A percentile compares a stretch with the other conserved stretches of the same genome.
These are phyloP conservation scores for Brenthis daphne DNA, from an alignment of 2,888 invertebrate genomes.

Conservation along the genomic window DNA sequence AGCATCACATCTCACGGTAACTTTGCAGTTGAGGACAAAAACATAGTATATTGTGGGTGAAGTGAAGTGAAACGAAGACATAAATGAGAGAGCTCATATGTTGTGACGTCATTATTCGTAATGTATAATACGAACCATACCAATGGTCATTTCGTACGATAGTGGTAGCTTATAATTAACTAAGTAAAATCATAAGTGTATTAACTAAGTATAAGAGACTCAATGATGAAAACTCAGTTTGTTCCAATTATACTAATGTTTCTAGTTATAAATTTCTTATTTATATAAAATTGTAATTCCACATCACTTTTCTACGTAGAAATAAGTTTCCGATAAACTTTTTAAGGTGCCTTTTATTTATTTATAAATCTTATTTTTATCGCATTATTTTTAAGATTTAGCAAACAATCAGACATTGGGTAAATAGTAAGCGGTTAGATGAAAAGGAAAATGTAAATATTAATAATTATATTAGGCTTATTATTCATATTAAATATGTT, in stretches of 20 bases:
- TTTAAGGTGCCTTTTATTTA: neutral
- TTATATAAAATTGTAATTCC: neutral
- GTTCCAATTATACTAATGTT: neutral
- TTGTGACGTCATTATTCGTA: neutral
- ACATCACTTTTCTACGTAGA: neutral
- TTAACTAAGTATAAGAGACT: too few species aligned
- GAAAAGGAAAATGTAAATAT: neutral
- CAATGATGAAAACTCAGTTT: too few species aligned
- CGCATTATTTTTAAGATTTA: neutral
- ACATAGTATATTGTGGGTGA: neutral
- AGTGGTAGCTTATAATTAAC: too few species aligned
- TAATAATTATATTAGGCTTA: neutral
- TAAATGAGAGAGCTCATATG: neutral
- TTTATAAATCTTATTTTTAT: conserved; percentile 1
- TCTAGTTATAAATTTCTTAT: neutral
- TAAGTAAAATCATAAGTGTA: too few species aligned
- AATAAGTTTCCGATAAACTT: neutral
- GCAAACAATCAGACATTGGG: neutral
- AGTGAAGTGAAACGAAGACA: neutral
- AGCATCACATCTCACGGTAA: neutral
- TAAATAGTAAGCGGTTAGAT: neutral
- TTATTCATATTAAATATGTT: too few species aligned
- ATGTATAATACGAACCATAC: too few species aligned
- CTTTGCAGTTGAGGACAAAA: neutral
- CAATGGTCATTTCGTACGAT: too few species aligned